Evolutionary conservation across 1,140 invertebrate genomes (phyloP).

Genomic region (Atta colombica): DNA sequence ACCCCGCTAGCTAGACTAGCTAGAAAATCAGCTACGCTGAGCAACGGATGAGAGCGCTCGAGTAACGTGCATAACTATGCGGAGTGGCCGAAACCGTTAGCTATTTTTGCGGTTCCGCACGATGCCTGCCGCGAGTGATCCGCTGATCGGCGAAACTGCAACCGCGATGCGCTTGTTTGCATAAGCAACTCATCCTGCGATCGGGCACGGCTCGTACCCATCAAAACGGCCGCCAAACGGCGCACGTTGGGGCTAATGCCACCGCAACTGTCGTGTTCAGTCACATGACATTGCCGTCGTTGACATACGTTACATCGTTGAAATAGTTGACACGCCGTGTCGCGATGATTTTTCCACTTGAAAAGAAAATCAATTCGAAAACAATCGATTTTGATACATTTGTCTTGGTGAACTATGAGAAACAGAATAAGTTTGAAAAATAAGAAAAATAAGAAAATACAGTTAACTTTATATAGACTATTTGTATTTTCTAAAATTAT

Average conservation of each 20-base stretch:
- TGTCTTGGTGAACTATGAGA: background rate
- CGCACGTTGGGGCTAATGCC: background rate
- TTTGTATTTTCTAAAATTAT: too few species aligned
- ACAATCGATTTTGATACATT: background rate
- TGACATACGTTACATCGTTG: background rate
- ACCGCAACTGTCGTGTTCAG: conserved; percentile 27
- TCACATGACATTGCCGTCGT: background rate
- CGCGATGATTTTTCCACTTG: background rate
- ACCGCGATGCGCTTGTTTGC: conserved; percentile 50
- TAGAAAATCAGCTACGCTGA: conserved; percentile 48
- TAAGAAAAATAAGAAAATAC: background rate
- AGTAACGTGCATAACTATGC: conserved; percentile 41
- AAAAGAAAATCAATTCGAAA: background rate
- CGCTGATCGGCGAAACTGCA: conserved; percentile 55
- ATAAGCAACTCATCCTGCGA: conserved; percentile 30
- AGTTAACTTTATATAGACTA: background rate
- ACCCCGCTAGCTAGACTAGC: conserved; percentile 52
- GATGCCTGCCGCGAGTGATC: conserved; percentile 41
- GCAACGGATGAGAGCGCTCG: conserved; percentile 27
- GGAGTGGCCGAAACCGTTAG: conserved; percentile 54
- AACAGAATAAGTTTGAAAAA: background rate
- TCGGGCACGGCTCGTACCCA: background rate
- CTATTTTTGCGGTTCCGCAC: conserved; percentile 59
- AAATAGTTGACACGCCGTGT: background rate
- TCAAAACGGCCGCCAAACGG: background rate